Percentiles rank a stretch among this genome's conserved stretches.
phyloP scores from a whole-genome alignment of 2,113 vertebrate genomes.

The Neolamprologus devosi region DNA sequence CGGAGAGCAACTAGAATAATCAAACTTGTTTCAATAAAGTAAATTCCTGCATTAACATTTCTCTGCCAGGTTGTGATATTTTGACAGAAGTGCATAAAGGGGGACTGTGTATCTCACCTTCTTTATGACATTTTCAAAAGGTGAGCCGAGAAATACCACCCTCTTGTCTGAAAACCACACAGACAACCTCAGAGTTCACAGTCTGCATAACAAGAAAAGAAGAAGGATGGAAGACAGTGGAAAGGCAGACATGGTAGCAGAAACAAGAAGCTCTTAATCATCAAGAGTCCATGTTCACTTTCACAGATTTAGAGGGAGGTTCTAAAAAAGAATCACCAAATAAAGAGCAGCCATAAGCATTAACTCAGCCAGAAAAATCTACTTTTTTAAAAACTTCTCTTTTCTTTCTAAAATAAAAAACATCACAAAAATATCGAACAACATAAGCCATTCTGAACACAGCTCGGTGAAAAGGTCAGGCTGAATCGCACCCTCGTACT shows the following conservation, averaged over 20 bases:
- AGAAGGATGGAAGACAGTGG: background rate
- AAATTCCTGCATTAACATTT: background rate
- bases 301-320: slow-evolving; percentile 34
- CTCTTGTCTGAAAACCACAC: slow-evolving; percentile 6
- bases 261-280: slow-evolving; percentile 10
- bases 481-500: background rate
- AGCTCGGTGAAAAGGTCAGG: background rate
- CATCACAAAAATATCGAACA: slow-evolving; percentile 35
- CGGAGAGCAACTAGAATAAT: background rate
- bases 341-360: background rate
- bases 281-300: slow-evolving; percentile 9
- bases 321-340: background rate
- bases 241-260: background rate
- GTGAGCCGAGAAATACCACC: slow-evolving; percentile 34
- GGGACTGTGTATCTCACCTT: background rate
- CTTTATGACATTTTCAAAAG: slow-evolving; percentile 50
- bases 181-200: slow-evolving; percentile 14
- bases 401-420: slow-evolving; percentile 16
- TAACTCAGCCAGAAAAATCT: slow-evolving; percentile 4
- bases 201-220: slow-evolving; percentile 26
- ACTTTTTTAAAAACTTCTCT: background rate
- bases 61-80: background rate
- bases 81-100: slow-evolving; percentile 12
- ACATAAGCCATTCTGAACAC: background rate
- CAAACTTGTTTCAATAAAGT: background rate